Evolutionary conservation across 2,113 vertebrate genomes (phyloP), one percentile per base, ranked within the genome.

Genomic region (Oceanodroma tethys): DNA sequence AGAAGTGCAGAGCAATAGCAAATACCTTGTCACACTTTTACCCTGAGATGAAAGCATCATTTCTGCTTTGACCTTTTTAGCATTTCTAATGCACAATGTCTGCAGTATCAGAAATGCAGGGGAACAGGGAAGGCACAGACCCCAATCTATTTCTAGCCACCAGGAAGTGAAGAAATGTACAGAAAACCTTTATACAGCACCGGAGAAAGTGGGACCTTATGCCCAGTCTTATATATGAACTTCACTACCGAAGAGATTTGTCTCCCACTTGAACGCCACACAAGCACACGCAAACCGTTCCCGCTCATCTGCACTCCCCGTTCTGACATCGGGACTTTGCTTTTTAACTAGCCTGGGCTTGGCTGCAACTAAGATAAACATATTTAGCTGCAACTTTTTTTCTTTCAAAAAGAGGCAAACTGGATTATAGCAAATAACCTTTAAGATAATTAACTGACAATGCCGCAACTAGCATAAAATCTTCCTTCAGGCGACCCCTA

Each of bases 401-500:
- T 71, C 88, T 92, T 96, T 94, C 97, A 97, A 97, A 98, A 98
- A 98, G 98, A 98, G 98, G 98, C 98, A 98, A 98, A 98, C 97
- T 88, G 97, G 96, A 98, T 98, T 98, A 98, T 95, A 98, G 98
- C 98, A 98, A 98, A 98, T 98, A 98, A 98, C 98, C 98, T 98
- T 98, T 98, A 98, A 98, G 98, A 98, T 99, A 98, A 99, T 98
- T 98, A 99, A 98, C 98, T 97, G 97, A 98, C 98, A 98, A 98
- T 98, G 97, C 98, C 83, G 96, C 98, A 98, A 98, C 98, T 98
- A 98, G 98, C 98, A 98, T 99, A 98, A 98, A 98, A 98, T 98
- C 98, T 98, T 99, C 99, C 99, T 99, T 98, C 98, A 98, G 99
- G 99, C 99, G 96, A 99, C 98, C 98, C 99, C 99, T 99, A 99